phyloP scores from a whole-genome alignment of 2,113 vertebrate genomes.

The Notiomystis cincta region DNA sequence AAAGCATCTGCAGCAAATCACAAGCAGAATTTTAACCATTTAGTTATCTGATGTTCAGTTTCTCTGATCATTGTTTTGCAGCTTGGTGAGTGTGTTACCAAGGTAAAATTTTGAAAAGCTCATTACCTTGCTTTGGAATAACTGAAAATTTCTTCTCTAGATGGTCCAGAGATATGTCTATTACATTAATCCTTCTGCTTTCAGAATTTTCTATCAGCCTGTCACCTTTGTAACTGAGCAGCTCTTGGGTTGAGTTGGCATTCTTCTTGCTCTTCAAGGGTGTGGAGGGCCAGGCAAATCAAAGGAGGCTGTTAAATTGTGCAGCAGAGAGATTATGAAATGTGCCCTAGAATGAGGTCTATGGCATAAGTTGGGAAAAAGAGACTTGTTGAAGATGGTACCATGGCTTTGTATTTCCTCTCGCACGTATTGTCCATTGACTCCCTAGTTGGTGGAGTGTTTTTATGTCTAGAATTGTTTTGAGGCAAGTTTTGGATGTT shows the following conservation, averaged over 20 bases:
- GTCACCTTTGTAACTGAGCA: not conserved
- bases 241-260: not conserved
- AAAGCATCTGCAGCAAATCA: slow-evolving; percentile 46
- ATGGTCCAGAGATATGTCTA: not conserved
- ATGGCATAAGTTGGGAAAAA: not conserved
- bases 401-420: not conserved
- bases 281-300: not conserved
- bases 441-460: not conserved
- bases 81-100: not conserved
- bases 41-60: not conserved
- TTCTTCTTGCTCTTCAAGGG: not conserved
- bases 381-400: not conserved
- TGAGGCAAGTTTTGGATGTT: not conserved
- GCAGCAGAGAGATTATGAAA: not conserved
- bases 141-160: not conserved
- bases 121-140: not conserved
- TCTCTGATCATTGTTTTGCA: slow-evolving; percentile 34
- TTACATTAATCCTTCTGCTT: not conserved
- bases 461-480: not conserved
- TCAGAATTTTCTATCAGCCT: not conserved
- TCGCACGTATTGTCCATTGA: not conserved
- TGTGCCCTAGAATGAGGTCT: not conserved
- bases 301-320: not conserved
- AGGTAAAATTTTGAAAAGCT: slow-evolving; percentile 13
- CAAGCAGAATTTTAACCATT: slow-evolving; percentile 1